Base-by-base conservation (phyloP, 2,797 vertebrate species). In the Crypturellus tataupa region DNA sequence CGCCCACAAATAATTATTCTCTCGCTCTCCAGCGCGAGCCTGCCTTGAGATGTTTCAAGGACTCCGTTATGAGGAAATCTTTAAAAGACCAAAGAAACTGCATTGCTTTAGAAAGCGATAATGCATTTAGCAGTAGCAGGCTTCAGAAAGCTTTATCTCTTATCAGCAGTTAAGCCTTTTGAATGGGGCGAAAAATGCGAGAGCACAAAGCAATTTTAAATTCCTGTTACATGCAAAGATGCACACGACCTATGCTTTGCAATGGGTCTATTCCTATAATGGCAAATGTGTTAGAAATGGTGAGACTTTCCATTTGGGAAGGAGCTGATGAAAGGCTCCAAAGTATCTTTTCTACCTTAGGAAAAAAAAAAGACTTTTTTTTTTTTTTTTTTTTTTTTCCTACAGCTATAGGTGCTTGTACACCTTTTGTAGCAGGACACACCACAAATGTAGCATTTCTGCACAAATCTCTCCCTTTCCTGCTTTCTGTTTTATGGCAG, bases 211-310 rank as follows among this genome's bases (percentile, higher is more conserved):
- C 80, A 89, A 94, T 91, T 94, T 93, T 73, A 96, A 96, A 94
- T 95, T 96, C 85, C 18, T 49, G 69, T 91, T 94, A 93, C 71
- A 76, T 92, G 88, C 88, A 96, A 95, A 97, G 95, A 94, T 95
- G 94, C 80, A 75, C 91, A 65, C 42, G 94, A 94, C 76, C 94
- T 91, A 67, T 64, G 85, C 65, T 68, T 91, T 89, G 91, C 70
- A 90, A 81, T 55, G 65, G 37, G 59, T 73, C 85, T 89, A 55
- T 80, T 96, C 69, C 94, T 94, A 42, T 75, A 83, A 94, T 12
- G 47, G 82, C 7, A 86, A 92, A 91, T 69, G 69, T 0, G 8
- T 64, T 82, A 71, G 65, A 94, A 94, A 82, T 21, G n/a, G 85
- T 53, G 77, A 91, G 80, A 72, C 39, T 79, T 81, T 93, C 68